Evolutionary conservation across 2,797 vertebrate species (phyloP).

Genomic region (Caiman crocodilus): DNA sequence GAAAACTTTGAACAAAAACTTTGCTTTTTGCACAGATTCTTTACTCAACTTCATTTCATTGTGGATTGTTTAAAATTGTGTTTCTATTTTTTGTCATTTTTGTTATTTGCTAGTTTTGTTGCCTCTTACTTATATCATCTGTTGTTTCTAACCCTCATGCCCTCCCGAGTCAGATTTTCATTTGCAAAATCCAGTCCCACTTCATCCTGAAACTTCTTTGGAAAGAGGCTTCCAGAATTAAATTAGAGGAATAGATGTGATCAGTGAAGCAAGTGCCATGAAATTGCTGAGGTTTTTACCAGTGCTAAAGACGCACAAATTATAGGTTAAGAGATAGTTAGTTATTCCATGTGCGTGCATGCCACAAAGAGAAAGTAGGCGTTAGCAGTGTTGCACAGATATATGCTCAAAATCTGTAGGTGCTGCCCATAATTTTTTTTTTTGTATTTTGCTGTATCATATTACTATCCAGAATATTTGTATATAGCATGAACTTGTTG

Average conservation of each 20-base stretch:
- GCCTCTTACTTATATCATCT: neutral
- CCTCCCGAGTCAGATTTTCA: neutral
- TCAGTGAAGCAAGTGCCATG: constrained; percentile 54
- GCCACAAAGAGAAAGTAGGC: neutral
- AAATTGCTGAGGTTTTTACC: constrained; percentile 18
- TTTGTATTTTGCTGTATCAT: accelerated
- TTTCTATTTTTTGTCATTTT: neutral
- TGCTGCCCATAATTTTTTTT: constrained; percentile 23
- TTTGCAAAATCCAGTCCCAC: neutral
- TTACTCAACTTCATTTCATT: neutral
- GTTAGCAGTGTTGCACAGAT: constrained; percentile 43
- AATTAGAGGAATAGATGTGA: constrained; percentile 8
- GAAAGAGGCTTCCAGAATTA: neutral
- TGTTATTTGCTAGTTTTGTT: neutral
- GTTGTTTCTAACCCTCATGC: neutral
- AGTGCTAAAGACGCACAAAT: constrained; percentile 20
- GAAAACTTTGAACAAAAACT: neutral
- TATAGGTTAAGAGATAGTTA: neutral
- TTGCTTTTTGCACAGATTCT: neutral
- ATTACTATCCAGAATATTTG: neutral
- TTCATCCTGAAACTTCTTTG: accelerated
- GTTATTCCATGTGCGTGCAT: neutral
- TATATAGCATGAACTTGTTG: accelerated
- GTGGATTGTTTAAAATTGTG: neutral
- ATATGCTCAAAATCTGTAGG: neutral